Evolutionary conservation across 2,888 invertebrate species (phyloP).

Genomic region (Tubulanus polymorphus): DNA sequence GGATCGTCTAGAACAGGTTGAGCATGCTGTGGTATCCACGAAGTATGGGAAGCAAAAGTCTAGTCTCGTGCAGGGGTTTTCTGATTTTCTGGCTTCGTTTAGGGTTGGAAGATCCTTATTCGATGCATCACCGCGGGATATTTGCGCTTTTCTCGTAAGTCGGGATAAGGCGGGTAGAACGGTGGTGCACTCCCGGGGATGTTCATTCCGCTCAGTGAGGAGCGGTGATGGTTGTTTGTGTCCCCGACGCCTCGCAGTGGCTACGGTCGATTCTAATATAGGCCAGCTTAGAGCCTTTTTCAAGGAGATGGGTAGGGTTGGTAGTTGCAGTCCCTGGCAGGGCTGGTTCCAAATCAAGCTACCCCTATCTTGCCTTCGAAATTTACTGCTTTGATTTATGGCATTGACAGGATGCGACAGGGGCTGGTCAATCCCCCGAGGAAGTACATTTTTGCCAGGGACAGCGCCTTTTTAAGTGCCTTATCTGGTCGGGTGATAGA

Average conservation of each 20-base stretch:
- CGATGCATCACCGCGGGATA: background rate
- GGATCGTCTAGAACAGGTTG: no score
- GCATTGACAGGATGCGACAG: background rate
- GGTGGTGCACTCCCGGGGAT: background rate
- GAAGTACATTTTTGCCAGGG: background rate
- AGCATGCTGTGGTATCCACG: no score
- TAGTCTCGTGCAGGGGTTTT: no score
- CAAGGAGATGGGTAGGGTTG: background rate
- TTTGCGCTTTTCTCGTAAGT: background rate
- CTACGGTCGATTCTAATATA: background rate
- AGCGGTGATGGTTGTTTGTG: background rate
- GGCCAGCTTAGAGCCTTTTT: background rate
- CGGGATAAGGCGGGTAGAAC: background rate
- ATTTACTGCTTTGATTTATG: background rate
- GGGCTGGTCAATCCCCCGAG: background rate
- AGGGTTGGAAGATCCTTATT: background rate
- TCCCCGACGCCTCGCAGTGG: background rate
- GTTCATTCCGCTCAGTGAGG: background rate
- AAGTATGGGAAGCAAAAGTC: no score
- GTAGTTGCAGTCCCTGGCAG: background rate
- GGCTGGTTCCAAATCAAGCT: slow-evolving; percentile 3
- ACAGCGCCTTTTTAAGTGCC: background rate
- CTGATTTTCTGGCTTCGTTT: background rate
- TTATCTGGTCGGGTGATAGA: background rate
- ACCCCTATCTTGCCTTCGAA: background rate